Conservation (phyloP, 2,797 vertebrate genomes). For the Sebastes nivosus region DNA sequence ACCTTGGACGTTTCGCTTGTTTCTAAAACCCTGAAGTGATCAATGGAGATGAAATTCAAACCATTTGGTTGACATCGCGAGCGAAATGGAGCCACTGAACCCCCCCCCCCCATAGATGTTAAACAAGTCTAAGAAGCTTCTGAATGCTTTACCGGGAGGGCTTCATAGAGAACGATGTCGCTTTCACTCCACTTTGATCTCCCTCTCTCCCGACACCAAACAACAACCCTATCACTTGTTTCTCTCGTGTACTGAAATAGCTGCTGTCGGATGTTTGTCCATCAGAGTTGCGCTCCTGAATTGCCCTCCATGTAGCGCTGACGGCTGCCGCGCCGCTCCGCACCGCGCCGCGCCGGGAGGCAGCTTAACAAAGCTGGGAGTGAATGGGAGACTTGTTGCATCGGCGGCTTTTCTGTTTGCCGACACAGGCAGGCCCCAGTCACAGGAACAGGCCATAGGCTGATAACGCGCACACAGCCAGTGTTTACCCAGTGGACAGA, state of each 20-base stretch:
- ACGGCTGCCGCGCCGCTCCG: too few species aligned
- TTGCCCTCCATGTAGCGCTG: not conserved
- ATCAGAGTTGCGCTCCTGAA: not conserved
- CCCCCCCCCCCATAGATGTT: not conserved
- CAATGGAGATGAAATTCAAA: constrained; percentile 13
- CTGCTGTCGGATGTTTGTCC: too few species aligned
- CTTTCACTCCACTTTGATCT: constrained; percentile 56
- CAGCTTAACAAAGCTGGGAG: constrained; percentile 87
- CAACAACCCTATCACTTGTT: constrained; percentile 20
- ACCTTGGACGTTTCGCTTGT: constrained; percentile 58
- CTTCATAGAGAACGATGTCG: constrained; percentile 44
- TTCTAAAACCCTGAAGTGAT: constrained; percentile 42
- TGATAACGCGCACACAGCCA: constrained; percentile 42
- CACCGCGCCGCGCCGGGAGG: constrained; percentile 16
- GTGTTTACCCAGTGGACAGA: constrained; percentile 54
- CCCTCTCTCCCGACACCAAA: constrained; percentile 13
- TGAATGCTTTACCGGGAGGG: constrained; percentile 8
- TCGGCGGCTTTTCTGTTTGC: constrained; percentile 75
- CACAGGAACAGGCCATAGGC: constrained; percentile 72
- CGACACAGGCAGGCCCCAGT: constrained; percentile 60
- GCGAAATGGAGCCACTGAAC: not conserved
- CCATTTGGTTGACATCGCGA: not conserved
- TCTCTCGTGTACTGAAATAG: not conserved
- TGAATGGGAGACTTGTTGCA: constrained; percentile 89
- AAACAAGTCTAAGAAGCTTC: constrained; percentile 48